phyloP scores from a whole-genome alignment of 1,140 invertebrate species.

The Chlorops oryzae region DNA sequence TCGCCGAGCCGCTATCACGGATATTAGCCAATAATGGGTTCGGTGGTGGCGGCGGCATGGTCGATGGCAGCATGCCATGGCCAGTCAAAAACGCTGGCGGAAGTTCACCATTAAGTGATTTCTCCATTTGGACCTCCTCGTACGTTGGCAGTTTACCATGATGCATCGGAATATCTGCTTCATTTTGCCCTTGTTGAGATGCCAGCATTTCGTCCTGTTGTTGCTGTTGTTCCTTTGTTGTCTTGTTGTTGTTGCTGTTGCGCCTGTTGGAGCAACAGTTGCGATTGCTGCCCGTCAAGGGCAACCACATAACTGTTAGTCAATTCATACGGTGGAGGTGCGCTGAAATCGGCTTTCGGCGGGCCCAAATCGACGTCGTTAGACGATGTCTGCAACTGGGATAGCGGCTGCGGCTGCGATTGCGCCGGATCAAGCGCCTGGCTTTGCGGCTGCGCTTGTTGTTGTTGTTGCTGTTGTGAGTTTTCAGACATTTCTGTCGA shows the following conservation, averaged over 20 bases:
- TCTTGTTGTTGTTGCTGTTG: slow-evolving; percentile 16
- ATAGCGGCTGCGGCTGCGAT: too few species aligned
- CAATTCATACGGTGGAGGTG: slow-evolving; percentile 70
- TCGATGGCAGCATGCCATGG: slow-evolving; percentile 9
- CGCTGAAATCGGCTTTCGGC: slow-evolving; percentile 73
- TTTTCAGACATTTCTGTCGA: too few species aligned
- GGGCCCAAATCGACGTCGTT: slow-evolving; percentile 56
- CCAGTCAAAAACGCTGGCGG: slow-evolving; percentile 37
- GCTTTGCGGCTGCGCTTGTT: too few species aligned
- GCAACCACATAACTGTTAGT: slow-evolving; percentile 10
- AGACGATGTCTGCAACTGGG: too few species aligned
- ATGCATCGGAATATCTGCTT: slow-evolving; percentile 51
- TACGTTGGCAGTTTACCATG: slow-evolving; percentile 81
- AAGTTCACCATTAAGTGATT: slow-evolving; percentile 67
- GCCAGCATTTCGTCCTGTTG: not conserved
- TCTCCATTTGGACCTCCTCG: slow-evolving; percentile 83
- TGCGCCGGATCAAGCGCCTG: too few species aligned
- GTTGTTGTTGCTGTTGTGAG: too few species aligned
- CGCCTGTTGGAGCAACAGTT: slow-evolving; percentile 21
- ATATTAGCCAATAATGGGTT: slow-evolving; percentile 30
- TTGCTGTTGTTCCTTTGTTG: slow-evolving; percentile 17
- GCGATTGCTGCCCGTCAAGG: slow-evolving; percentile 22
- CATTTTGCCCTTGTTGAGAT: slow-evolving; percentile 47
- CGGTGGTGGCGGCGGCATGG: slow-evolving; percentile 29
- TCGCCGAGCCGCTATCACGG: slow-evolving; percentile 48